Evolutionary conservation across 2,888 invertebrate species (phyloP).

Genomic region (Arctia plantaginis): DNA sequence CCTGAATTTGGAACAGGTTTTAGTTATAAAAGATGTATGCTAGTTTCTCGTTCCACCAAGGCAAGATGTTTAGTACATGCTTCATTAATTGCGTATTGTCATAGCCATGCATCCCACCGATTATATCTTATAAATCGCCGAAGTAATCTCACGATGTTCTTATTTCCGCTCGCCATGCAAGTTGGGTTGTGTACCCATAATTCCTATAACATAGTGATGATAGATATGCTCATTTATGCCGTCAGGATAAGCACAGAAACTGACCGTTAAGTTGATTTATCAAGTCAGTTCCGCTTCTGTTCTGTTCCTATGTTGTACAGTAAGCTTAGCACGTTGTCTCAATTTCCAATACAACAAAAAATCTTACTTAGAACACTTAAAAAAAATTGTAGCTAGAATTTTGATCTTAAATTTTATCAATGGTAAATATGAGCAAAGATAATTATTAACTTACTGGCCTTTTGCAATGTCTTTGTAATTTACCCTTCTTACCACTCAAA

Average conservation of each 20-base stretch:
- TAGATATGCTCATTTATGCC: conserved; percentile 70
- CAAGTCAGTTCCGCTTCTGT: conserved; percentile 63
- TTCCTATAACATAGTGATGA: conserved; percentile 67
- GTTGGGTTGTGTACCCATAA: conserved; percentile 59
- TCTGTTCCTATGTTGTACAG: conserved; percentile 27
- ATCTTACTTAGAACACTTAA: background rate
- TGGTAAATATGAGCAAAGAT: conserved; percentile 56
- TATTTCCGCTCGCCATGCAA: conserved; percentile 62
- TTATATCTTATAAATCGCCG: conserved; percentile 68
- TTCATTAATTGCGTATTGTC: conserved; percentile 82
- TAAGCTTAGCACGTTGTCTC: conserved; percentile 1
- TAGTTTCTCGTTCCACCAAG: conserved; percentile 70
- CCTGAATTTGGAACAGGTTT: background rate
- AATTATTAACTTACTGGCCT: too few relatives aligned
- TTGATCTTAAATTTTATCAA: conserved; percentile 49
- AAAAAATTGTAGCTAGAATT: conserved; percentile 43
- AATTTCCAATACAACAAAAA: conserved; percentile 18
- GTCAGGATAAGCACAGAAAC: conserved; percentile 77
- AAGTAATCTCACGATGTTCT: conserved; percentile 66
- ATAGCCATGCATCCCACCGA: conserved; percentile 62
- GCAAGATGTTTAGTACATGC: conserved; percentile 61
- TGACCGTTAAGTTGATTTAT: conserved; percentile 75
- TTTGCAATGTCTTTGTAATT: conserved; percentile 74
- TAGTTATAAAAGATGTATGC: conserved; percentile 71
- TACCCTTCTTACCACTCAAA: conserved; percentile 58